Percentiles rank a stretch among this genome's conserved stretches.
These are phyloP conservation scores for Agriopis aurantiaria DNA, from an alignment of 2,888 invertebrate genomes.

Conservation along the genomic window DNA sequence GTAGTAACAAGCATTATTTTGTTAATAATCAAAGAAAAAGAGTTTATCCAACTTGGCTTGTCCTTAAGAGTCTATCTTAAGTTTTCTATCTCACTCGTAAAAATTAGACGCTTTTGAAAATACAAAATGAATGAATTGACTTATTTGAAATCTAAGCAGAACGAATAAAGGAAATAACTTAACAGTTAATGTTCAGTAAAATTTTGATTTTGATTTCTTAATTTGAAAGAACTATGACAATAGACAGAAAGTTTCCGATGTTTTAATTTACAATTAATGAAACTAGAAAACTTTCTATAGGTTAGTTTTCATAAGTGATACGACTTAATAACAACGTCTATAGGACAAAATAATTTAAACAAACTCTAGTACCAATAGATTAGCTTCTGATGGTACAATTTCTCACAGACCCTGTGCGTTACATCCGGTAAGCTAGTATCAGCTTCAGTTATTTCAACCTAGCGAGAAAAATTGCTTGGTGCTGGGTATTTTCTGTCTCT, in stretches of 20 bases:
- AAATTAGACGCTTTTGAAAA: too few species aligned
- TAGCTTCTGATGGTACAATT: neutral
- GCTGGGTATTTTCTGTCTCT: conserved; percentile 87
- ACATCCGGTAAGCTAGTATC: neutral
- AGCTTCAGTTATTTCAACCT: conserved; percentile 58
- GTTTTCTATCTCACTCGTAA: too few species aligned
- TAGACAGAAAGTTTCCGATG: too few species aligned
- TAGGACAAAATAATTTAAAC: neutral
- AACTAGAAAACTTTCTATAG: neutral
- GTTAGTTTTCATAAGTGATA: neutral
- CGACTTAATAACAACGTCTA: neutral
- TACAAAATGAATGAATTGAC: too few species aligned
- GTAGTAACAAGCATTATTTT: neutral
- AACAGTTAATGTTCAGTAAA: too few species aligned
- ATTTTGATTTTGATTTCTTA: too few species aligned
- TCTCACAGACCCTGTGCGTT: conserved; percentile 26
- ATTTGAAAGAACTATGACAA: too few species aligned
- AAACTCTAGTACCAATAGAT: neutral
- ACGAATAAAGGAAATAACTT: too few species aligned
- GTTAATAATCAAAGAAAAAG: neutral
- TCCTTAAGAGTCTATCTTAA: neutral
- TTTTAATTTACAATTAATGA: too few species aligned
- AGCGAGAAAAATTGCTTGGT: conserved; percentile 78
- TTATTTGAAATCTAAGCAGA: too few species aligned
- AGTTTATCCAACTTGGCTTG: neutral